These are phyloP conservation scores for Coenonympha arcania DNA, from an alignment of 2,888 invertebrate genomes.

Conservation along the genomic window DNA sequence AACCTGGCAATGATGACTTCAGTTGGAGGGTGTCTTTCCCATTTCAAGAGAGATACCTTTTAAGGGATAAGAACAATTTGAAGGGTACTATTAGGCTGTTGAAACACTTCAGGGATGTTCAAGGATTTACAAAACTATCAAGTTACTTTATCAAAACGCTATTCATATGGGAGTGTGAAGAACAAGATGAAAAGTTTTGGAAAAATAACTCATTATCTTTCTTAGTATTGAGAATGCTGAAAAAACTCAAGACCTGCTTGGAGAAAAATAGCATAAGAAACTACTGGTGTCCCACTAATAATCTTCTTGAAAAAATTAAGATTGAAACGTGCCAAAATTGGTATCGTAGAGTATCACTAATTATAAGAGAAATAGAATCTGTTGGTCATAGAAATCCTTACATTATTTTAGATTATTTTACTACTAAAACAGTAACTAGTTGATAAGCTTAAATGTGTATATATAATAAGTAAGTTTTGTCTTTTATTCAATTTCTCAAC, in stretches of 20 bases:
- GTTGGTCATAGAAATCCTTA: slow-evolving; percentile 22
- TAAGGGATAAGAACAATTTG: slow-evolving; percentile 44
- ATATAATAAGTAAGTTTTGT: too few relatives aligned
- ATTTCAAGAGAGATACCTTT: slow-evolving; percentile 45
- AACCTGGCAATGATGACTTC: slow-evolving; percentile 43
- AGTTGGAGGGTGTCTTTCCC: slow-evolving; percentile 55
- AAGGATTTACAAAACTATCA: slow-evolving; percentile 48
- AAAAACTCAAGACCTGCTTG: slow-evolving; percentile 41
- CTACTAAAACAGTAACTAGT: background rate
- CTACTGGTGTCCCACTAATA: slow-evolving; percentile 49
- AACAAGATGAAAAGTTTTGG: slow-evolving; percentile 40
- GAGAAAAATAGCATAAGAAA: slow-evolving; percentile 37
- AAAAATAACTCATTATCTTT: slow-evolving; percentile 39
- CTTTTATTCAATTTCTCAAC: too few relatives aligned
- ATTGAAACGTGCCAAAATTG: slow-evolving; percentile 43
- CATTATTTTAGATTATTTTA: slow-evolving; percentile 18
- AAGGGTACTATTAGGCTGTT: slow-evolving; percentile 46
- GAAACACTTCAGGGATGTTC: slow-evolving; percentile 47
- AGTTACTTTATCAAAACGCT: slow-evolving; percentile 55
- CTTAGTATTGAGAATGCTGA: slow-evolving; percentile 47
- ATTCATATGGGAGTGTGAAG: slow-evolving; percentile 47
- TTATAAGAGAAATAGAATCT: slow-evolving; percentile 40
- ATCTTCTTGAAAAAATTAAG: slow-evolving; percentile 46
- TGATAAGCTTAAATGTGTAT: too few relatives aligned
- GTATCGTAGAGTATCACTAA: slow-evolving; percentile 40